Evolutionary conservation across 2,888 invertebrate genomes (phyloP), one percentile per base, ranked within the genome.

Genomic region (Buathra laborator): DNA sequence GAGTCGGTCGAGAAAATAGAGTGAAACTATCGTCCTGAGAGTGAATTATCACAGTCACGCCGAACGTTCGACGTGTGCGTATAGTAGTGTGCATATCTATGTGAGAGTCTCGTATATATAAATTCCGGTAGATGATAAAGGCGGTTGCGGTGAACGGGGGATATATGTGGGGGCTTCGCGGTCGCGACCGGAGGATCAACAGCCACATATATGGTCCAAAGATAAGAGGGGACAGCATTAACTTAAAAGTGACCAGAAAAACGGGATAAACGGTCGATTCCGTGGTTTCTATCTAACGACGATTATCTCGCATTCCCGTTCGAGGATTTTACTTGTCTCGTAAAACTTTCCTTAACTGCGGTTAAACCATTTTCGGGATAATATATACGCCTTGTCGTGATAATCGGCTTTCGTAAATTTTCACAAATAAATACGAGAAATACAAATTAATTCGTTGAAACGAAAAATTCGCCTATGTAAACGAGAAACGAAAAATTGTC

Each of bases 311-410:
- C 48, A 71, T 62, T 75, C 76, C 51, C 64, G 71, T 43, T 59
- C 71, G 48, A 32, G 48, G 82, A 75, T 78, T 85, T 82, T 81
- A 75, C 82, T 66, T 76, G 79, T 75, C 85, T 85, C 85, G 82
- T 85, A 82, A 85, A 79, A 82, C 82, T 71, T n/a, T 48, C 75
- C 70, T 71, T 66, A 59, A 81, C 62, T 62, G 72, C 59, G 46
- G 29, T 2, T 68, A 66, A 66, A 81, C 77, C 43, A 56, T 77
- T 53, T 48, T 44, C 74, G 19, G 16, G 53, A 9, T 43, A n/a
- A 44, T 29, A 10, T 6, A 19, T 5, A 29, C 37, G 37, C 37
- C 37, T 5, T 37, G 37, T 7, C 37, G 37, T 9, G 37, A 37
- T 37, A 37, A 37, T 53, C 53, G 19, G 9, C 9, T 2, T 53